Evolutionary conservation across 2,113 vertebrate genomes (phyloP), one percentile per base, ranked within the genome.

Genomic region (Turnix velox): DNA sequence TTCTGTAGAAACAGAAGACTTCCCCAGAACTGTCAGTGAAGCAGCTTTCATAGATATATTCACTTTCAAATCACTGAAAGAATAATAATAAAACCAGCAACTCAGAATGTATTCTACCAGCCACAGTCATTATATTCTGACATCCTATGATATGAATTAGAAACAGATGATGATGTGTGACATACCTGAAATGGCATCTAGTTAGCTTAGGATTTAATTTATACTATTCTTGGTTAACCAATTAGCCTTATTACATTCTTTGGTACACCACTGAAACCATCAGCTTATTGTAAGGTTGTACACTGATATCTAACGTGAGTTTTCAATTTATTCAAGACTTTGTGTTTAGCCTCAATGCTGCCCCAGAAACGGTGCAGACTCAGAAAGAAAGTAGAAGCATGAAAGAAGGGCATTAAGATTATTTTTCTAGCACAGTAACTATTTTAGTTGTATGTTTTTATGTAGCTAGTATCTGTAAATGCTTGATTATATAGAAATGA

Each of bases 11-110:
- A 68, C 28, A 85, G 90, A 92, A 73, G 40, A 42, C 58, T 95
- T 84, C 58, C 54, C 33, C 87, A 84, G 73, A 84, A 62, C 37
- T 88, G 31, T 77, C 62, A 94, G 25, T 84, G 74, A 93, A 91
- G 59, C 30, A 93, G 57, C 66, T 86, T 94, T 94, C 66, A 86
- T 33, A 90, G 79, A 82, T 92, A 81, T 84, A 81, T 67, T 93
- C 1, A 74, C 42, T 90, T 91, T 86, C 24, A 85, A 94, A 85
- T 93, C 35, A 89, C 58, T 85, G 76, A 71, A 93, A 95, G 69
- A 93, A 66, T 85, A 93, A 82, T 69, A 66, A 82, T 72, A 67
- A 73, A 71, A 75, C 35, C 76, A 81, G 37, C 31, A 92, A 63
- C 37, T 78, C 58, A 82, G 79, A 90, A 87, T 33, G 17, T 73